phyloP scores from a whole-genome alignment of 2,113 vertebrate genomes.

The Mesoclemmys tuberculata region DNA sequence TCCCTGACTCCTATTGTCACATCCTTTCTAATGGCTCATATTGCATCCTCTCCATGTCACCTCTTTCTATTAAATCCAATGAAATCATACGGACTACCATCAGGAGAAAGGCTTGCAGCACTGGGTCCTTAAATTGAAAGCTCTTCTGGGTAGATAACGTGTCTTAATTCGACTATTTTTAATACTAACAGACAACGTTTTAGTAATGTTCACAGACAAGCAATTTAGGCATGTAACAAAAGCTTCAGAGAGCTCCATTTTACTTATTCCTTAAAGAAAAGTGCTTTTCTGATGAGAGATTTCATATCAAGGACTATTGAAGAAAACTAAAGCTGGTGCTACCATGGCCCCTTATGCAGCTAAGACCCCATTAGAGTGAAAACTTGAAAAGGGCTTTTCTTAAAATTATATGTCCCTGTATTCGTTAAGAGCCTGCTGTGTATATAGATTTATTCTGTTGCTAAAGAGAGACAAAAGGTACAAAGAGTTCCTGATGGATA shows the following conservation, averaged over 20 bases:
- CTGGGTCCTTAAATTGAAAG: not conserved
- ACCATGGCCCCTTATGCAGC: slow-evolving; percentile 21
- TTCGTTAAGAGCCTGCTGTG: slow-evolving; percentile 47
- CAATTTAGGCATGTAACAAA: not conserved
- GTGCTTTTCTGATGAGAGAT: slow-evolving; percentile 46
- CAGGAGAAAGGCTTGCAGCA: not conserved
- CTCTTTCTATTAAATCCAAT: not conserved
- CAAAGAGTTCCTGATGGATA: slow-evolving; percentile 31
- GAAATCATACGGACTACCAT: not conserved
- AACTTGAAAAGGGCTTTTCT: not conserved
- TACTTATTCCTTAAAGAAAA: not conserved
- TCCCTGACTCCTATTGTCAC: not conserved
- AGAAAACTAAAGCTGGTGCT: slow-evolving; percentile 44
- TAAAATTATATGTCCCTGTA: not conserved
- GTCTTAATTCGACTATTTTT: not conserved
- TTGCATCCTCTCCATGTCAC: not conserved
- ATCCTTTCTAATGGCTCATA: not conserved
- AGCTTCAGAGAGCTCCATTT: slow-evolving; percentile 29
- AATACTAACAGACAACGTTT: not conserved
- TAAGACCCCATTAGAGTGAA: slow-evolving; percentile 50
- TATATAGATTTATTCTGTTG: slow-evolving; percentile 48
- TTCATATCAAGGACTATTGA: slow-evolving; percentile 39
- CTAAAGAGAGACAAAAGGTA: slow-evolving; percentile 53
- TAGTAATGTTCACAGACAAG: not conserved
- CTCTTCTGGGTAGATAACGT: not conserved